phyloP scores from a whole-genome alignment of 53 echinoderm and acorn worm species.

The Henricia sp. region DNA sequence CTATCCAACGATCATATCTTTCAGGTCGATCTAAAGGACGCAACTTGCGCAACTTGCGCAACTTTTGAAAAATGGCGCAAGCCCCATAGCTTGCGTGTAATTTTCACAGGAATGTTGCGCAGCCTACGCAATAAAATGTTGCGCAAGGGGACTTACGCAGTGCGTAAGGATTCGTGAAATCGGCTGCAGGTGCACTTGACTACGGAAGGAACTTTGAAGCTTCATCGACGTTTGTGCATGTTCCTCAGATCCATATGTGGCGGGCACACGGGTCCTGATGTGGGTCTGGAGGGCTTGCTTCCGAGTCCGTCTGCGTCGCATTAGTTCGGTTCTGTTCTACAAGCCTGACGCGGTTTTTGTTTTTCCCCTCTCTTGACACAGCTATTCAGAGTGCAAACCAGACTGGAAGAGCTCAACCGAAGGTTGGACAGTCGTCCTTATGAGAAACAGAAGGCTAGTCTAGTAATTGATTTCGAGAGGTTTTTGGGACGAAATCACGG shows the following conservation, averaged over 20 bases:
- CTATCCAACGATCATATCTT: conserved; percentile 24
- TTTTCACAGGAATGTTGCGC: no score
- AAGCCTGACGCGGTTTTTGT: no score
- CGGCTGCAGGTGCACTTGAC: conserved; percentile 34
- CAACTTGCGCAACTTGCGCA: no score
- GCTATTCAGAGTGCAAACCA: neutral
- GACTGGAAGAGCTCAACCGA: conserved; percentile 7
- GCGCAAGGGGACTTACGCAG: no score
- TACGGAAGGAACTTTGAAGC: neutral
- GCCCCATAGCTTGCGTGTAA: no score
- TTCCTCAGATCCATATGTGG: conserved; percentile 17
- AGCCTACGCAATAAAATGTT: no score
- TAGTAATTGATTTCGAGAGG: neutral
- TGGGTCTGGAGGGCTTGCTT: neutral
- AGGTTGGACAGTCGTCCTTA: neutral
- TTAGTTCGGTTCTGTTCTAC: neutral
- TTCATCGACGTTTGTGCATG: conserved; percentile 11
- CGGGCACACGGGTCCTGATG: neutral
- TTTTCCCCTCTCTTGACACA: neutral
- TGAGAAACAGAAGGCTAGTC: neutral
- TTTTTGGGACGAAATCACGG: neutral
- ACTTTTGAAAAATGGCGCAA: no score
- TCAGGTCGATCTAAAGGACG: conserved; percentile 24
- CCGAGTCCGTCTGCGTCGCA: neutral
- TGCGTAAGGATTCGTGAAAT: no score